A percentile compares a stretch with the other conserved stretches of the same genome.
phyloP scores from a whole-genome alignment of 2,797 vertebrate species.

The Lacerta agilis region DNA sequence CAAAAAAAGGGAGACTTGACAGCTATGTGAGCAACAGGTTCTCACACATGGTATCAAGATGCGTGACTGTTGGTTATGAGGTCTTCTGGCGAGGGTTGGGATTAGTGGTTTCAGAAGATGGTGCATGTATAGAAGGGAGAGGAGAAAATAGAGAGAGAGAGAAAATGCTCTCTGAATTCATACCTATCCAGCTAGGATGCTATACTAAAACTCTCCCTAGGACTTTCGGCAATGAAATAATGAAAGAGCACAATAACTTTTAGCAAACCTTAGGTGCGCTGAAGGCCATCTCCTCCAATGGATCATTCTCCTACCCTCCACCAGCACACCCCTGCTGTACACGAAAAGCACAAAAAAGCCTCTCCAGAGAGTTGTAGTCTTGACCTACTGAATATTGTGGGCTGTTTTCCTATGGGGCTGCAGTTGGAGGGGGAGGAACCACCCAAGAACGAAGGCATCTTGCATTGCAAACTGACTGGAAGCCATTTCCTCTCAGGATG shows the following conservation, averaged over 20 bases:
- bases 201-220: not conserved
- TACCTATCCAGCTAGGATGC: not conserved
- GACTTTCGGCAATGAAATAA: not conserved
- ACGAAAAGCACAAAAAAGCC: too few species aligned
- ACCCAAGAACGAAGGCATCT: not conserved
- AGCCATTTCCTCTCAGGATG: slow-evolving; percentile 32
- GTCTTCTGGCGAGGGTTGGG: not conserved
- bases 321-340: too few species aligned
- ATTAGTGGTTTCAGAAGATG: not conserved
- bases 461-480: not conserved
- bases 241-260: not conserved
- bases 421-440: not conserved
- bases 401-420: not conserved
- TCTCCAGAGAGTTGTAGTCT: too few species aligned
- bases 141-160: too few species aligned
- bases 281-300: too few species aligned
- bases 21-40: not conserved
- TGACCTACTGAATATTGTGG: too few species aligned
- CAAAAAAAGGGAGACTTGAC: too few species aligned
- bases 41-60: not conserved
- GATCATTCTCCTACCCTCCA: too few species aligned
- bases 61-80: not conserved
- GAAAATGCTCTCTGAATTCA: too few species aligned
- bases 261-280: too few species aligned
- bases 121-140: not conserved